Conservation (phyloP, 2,797 vertebrate species). For the Phrynocephalus forsythii region DNA sequence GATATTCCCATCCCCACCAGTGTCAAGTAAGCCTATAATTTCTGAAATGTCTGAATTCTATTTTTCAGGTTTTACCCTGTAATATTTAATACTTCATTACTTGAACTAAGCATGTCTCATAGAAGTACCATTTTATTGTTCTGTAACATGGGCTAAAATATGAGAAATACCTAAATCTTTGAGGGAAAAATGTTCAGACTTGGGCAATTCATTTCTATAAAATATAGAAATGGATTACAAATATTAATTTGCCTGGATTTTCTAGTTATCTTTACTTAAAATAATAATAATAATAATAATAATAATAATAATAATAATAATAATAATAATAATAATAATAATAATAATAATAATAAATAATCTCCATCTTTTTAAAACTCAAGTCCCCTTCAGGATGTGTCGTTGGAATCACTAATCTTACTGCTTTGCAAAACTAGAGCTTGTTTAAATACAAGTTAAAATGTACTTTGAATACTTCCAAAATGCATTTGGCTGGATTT, state of each 20-base stretch:
- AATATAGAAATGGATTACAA: too few relatives aligned
- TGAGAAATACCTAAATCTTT: not conserved
- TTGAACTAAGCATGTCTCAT: not conserved
- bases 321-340: not conserved
- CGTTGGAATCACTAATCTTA: not conserved
- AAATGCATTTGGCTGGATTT: constrained; percentile 25
- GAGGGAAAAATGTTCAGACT: not conserved
- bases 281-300: not conserved
- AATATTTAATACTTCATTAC: not conserved
- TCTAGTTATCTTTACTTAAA: not conserved
- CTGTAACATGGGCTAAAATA: not conserved
- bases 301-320: not conserved
- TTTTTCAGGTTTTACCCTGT: not conserved
- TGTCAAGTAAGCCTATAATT: not conserved
- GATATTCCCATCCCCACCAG: not conserved
- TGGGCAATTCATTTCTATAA: constrained; percentile 8
- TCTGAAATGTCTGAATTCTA: not conserved
- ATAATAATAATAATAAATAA: not conserved
- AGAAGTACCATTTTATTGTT: not conserved
- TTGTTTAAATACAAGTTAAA: not conserved
- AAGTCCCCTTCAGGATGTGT: not conserved
- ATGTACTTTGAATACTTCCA: fast-evolving
- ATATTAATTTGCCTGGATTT: not conserved
- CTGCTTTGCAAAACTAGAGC: not conserved
- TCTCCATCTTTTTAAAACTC: not conserved